phyloP scores from a whole-genome alignment of 2,113 vertebrate species.

The Macrotus californicus region DNA sequence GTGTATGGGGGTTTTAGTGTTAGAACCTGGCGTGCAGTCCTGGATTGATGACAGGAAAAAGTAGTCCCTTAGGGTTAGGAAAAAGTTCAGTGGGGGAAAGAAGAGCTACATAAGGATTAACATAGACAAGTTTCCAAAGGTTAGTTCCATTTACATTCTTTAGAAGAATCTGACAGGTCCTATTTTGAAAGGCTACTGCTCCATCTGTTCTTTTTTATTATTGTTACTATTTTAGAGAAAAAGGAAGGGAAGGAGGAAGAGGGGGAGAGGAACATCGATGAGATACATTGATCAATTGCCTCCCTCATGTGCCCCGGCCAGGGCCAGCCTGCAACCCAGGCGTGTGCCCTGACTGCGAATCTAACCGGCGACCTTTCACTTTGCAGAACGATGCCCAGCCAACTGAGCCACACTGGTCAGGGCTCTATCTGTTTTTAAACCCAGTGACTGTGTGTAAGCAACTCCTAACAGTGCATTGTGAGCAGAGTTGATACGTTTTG shows the following conservation, averaged over 20 bases:
- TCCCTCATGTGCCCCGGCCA: no score
- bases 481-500: neutral
- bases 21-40: neutral
- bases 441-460: neutral
- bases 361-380: no score
- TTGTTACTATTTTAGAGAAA: no score
- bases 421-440: neutral
- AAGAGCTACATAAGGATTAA: neutral
- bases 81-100: neutral
- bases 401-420: no score
- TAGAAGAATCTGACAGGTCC: neutral
- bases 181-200: neutral
- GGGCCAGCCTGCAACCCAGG: no score
- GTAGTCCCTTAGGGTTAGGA: neutral
- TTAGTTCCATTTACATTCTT: neutral
- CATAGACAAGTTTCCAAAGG: neutral
- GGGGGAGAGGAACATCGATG: no score
- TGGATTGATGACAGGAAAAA: neutral
- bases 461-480: neutral
- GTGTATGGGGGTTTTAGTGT: neutral
- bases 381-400: no score
- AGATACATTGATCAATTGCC: no score
- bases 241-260: no score
- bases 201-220: neutral
- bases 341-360: no score